phyloP scores from a whole-genome alignment of 2,888 invertebrate species.

The Stenolophus ochropezus region DNA sequence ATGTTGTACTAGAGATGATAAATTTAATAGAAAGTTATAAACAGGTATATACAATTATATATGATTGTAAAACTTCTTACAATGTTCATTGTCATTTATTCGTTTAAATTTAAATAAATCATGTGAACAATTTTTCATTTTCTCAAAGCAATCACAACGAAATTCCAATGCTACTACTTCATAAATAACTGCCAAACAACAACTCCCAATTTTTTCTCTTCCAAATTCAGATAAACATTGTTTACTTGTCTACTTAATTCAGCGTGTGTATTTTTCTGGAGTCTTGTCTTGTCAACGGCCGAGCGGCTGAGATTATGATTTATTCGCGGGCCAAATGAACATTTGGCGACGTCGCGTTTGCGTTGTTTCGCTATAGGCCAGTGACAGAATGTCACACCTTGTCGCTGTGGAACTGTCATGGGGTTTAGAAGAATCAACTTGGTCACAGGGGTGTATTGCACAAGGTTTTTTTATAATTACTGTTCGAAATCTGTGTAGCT shows the following conservation, averaged over 20 bases:
- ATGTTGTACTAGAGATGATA: too few relatives aligned
- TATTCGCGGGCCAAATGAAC: conserved; percentile 31
- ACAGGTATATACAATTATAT: too few relatives aligned
- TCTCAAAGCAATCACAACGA: not conserved
- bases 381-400: conserved; percentile 20
- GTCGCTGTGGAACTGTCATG: conserved; percentile 20
- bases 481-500: too few relatives aligned
- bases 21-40: too few relatives aligned
- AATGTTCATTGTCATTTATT: too few relatives aligned
- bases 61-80: too few relatives aligned
- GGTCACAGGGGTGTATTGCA: not conserved
- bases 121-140: not conserved
- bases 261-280: not conserved
- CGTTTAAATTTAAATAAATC: too few relatives aligned
- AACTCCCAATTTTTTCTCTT: not conserved
- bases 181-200: conserved; percentile 8
- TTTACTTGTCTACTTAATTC: conserved; percentile 4
- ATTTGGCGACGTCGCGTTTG: not conserved
- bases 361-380: conserved; percentile 6
- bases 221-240: conserved; percentile 22
- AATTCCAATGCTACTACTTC: not conserved
- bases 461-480: not conserved
- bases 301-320: conserved; percentile 12
- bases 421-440: not conserved
- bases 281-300: not conserved